Conservation (phyloP, 1,140 invertebrate species). For the Drosophila simulans region DNA sequence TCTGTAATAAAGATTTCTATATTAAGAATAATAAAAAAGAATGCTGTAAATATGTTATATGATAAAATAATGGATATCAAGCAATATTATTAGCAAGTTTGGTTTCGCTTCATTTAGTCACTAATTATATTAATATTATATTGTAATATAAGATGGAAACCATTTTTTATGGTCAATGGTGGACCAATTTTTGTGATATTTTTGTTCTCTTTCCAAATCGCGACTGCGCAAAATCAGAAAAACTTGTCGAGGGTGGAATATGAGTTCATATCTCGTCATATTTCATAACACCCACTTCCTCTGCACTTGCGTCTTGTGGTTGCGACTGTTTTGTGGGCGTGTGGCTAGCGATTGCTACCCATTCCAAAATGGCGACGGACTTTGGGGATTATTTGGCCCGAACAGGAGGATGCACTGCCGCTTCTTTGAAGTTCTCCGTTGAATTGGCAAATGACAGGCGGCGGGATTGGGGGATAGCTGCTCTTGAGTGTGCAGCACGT, state of each 20-base stretch:
- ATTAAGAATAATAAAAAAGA: too few relatives aligned
- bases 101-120: too few relatives aligned
- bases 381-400: slow-evolving; percentile 1
- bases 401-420: background rate
- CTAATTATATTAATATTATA: background rate
- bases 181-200: slow-evolving; percentile 2
- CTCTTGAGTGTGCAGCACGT: slow-evolving; percentile 34
- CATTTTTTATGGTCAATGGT: slow-evolving; percentile 7
- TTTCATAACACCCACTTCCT: slow-evolving; percentile 62
- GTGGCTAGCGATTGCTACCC: slow-evolving; percentile 17
- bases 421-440: slow-evolving; percentile 64
- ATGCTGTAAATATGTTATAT: too few relatives aligned
- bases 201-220: background rate
- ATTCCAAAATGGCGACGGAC: slow-evolving; percentile 54
- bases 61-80: too few relatives aligned
- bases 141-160: background rate
- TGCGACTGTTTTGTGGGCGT: slow-evolving; percentile 48
- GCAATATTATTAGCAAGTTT: too few relatives aligned
- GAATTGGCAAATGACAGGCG: slow-evolving; percentile 54
- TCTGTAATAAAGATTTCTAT: too few relatives aligned
- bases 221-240: slow-evolving; percentile 58
- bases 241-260: slow-evolving; percentile 53
- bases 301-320: background rate
- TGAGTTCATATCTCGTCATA: slow-evolving; percentile 76
- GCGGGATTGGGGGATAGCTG: slow-evolving; percentile 5